A percentile compares a stretch with the other conserved stretches of the same genome.
These are phyloP conservation scores for Lophura nycthemera DNA, from an alignment of 2,113 vertebrate genomes.

Conservation along the genomic window DNA sequence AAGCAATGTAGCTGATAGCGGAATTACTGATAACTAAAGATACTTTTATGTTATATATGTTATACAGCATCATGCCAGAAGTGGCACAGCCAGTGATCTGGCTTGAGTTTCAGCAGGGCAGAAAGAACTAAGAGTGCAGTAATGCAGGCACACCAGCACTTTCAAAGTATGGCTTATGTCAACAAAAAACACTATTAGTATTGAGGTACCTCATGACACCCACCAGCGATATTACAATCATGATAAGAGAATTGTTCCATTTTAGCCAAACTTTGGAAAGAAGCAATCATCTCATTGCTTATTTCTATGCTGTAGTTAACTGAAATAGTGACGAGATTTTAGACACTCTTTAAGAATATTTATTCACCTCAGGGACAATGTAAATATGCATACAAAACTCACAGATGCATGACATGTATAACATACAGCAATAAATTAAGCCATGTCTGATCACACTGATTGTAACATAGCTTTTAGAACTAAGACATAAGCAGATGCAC, in stretches of 20 bases:
- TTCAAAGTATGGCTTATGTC: background rate
- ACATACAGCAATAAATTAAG: background rate
- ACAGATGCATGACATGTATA: background rate
- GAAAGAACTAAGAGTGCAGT: background rate
- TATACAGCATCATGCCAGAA: background rate
- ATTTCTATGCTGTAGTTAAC: background rate
- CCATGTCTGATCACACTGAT: background rate
- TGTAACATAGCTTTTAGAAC: background rate
- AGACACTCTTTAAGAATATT: background rate
- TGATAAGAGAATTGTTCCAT: background rate
- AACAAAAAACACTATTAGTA: background rate
- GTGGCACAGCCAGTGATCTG: background rate
- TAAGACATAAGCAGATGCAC: background rate
- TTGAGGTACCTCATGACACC: background rate
- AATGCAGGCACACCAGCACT: background rate
- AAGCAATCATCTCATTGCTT: background rate
- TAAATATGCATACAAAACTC: background rate
- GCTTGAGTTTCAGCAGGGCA: background rate
- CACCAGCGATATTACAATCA: fast-evolving
- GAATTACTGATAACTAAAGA: background rate
- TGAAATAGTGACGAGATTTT: background rate
- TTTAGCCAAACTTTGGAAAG: background rate
- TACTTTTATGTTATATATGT: background rate
- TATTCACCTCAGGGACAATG: background rate
- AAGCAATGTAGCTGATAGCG: background rate